Base-by-base conservation (phyloP, 2,888 invertebrate species). In the Glyphotaelius pellucidus region DNA sequence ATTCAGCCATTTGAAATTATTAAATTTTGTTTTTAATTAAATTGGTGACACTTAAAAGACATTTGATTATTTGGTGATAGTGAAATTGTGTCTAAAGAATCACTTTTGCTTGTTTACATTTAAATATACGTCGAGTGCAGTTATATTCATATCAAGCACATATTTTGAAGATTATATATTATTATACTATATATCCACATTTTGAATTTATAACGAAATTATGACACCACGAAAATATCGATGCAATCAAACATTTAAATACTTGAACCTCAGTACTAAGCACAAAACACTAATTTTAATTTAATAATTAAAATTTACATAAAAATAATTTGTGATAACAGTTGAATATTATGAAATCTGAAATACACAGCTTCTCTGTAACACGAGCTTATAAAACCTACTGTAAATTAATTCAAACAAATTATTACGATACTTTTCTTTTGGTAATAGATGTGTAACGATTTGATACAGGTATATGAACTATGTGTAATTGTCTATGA, bases 321-420 rank as follows among this genome's bases (percentile, higher is more conserved):
- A 80, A 35, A 42, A 89, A 80, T 89, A n/a, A 38, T 89, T 89
- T 89, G 38, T 88, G 89, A 89, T 89, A 42, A 25, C 80, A 80
- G 80, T 80, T 80, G 11, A 25, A 67, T n/a, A 87, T 67, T 31
- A 87, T 52, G 47, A 87, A 87, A 31, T 52, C 87, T 31, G 31
- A 87, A 87, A 47, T 31, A 38, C 81, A 91, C 90, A 25, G 81
- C 90, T 85, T 91, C 88, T 80, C 91, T 92, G 90, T 38, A 85
- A 92, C 91, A 93, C 91, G 93, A 93, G 93, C 93, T 93, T 93
- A 93, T 67, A 91, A 92, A 92, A 85, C 88, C 90, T 89, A 91
- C 31, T 84, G 30, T 89, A 89, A 31, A 89, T 80, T 83, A 79
- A 87, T 88, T 89, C 80, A 83, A 89, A 32, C 52, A 67, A 30